phyloP scores from a whole-genome alignment of 1,140 invertebrate genomes.

The Drosophila setifemur region DNA sequence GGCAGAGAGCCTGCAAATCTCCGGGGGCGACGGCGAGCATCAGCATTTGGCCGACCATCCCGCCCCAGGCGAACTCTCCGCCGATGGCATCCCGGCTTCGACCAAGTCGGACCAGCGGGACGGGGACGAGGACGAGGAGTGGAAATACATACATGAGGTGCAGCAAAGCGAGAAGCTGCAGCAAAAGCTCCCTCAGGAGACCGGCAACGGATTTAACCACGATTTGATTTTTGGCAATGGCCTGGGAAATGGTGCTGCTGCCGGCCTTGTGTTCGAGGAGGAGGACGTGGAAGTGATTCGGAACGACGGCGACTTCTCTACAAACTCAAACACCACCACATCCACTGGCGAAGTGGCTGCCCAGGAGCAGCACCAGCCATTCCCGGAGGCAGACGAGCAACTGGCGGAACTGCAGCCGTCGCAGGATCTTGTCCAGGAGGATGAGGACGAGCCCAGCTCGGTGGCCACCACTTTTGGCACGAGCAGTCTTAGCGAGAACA shows the following conservation, averaged over 20 bases:
- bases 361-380: constrained; percentile 11
- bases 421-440: constrained; percentile 39
- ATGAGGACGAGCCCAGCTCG: constrained; percentile 75
- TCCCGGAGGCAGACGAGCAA: not conserved
- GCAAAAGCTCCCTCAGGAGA: constrained; percentile 27
- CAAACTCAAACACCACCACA: constrained; percentile 70
- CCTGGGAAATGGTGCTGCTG: constrained; percentile 37
- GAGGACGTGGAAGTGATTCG: constrained; percentile 73
- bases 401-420: constrained; percentile 11
- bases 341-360: constrained; percentile 57
- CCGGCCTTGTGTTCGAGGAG: constrained; percentile 44
- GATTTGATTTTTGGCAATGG: no score
- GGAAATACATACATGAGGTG: constrained; percentile 79
- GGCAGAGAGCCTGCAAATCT: constrained; percentile 68
- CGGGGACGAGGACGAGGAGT: constrained; percentile 72
- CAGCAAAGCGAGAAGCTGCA: constrained; percentile 78
- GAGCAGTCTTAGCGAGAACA: constrained; percentile 70
- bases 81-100: constrained; percentile 7
- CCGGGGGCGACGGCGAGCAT: constrained; percentile 47
- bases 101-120: constrained; percentile 53
- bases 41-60: constrained; percentile 35
- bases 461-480: constrained; percentile 75
- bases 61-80: constrained; percentile 47
- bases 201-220: constrained; percentile 33
- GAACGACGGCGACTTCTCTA: constrained; percentile 72